These are phyloP conservation scores for Myotis yumanensis DNA, from an alignment of 2,113 vertebrate species.

Conservation along the genomic window DNA sequence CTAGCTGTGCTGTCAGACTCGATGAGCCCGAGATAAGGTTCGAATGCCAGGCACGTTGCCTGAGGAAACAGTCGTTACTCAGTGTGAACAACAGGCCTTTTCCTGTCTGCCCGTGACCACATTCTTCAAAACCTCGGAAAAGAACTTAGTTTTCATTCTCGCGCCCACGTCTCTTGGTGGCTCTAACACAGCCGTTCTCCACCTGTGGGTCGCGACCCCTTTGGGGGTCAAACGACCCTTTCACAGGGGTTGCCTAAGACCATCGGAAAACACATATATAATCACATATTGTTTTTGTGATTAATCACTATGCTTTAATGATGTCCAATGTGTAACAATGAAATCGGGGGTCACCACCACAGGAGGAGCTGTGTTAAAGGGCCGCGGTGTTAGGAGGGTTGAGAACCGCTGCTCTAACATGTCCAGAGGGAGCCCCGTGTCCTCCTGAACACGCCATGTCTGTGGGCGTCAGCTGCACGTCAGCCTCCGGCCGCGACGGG, in stretches of 20 bases:
- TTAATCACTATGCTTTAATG: too few species aligned
- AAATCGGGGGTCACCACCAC: too few species aligned
- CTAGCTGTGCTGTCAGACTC: slow-evolving; percentile 42
- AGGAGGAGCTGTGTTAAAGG: too few species aligned
- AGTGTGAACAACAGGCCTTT: slow-evolving; percentile 39
- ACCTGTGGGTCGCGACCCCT: too few species aligned
- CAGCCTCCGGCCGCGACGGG: not conserved
- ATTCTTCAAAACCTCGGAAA: slow-evolving; percentile 51
- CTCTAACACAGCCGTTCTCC: too few species aligned
- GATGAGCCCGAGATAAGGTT: slow-evolving; percentile 24
- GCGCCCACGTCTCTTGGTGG: not conserved
- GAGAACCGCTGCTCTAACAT: too few species aligned
- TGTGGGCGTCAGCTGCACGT: not conserved
- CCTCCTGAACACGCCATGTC: not conserved
- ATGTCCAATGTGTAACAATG: too few species aligned
- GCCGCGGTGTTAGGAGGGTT: too few species aligned
- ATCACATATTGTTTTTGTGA: too few species aligned
- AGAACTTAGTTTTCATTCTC: slow-evolving; percentile 35
- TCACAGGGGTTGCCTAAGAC: too few species aligned
- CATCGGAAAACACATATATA: too few species aligned
- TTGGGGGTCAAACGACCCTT: too few species aligned
- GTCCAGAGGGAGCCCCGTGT: not conserved
- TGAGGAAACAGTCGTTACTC: slow-evolving; percentile 56
- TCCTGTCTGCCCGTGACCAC: slow-evolving; percentile 49
- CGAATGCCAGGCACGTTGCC: slow-evolving; percentile 34